Conservation (phyloP, 2,797 vertebrate species). For the Oryzias dopingdopingensis region DNA sequence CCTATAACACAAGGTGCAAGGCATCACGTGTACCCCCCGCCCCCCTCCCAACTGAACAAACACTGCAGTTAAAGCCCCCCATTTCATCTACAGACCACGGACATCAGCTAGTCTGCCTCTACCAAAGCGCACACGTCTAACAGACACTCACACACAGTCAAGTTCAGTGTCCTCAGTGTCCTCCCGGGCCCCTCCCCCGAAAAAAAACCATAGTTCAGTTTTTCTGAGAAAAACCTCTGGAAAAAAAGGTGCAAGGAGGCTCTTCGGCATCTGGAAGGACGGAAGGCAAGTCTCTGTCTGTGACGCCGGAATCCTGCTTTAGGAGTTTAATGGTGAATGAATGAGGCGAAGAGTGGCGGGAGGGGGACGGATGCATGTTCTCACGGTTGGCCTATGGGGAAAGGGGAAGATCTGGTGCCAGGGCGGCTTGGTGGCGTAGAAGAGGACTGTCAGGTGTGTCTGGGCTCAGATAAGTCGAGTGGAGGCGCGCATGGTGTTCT, state of each 20-base stretch:
- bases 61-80: constrained; percentile 53
- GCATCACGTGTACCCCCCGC: constrained; percentile 95
- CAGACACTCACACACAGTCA: constrained; percentile 48
- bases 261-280: constrained; percentile 18
- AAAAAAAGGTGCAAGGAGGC: constrained; percentile 54
- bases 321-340: constrained; percentile 40
- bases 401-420: constrained; percentile 47
- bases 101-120: constrained; percentile 92
- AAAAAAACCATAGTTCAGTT: constrained; percentile 50
- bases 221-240: constrained; percentile 37
- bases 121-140: constrained; percentile 72
- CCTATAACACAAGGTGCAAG: constrained; percentile 99
- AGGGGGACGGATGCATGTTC: constrained; percentile 50
- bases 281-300: constrained; percentile 29
- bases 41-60: constrained; percentile 36
- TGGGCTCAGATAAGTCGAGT: constrained; percentile 95
- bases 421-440: constrained; percentile 22
- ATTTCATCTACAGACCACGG: constrained; percentile 80
- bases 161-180: constrained; percentile 48
- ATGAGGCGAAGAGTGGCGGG: constrained; percentile 42
- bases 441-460: constrained; percentile 26
- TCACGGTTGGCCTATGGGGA: constrained; percentile 51
- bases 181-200: constrained; percentile 7
- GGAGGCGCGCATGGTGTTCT: constrained; percentile 98
- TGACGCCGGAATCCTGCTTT: constrained; percentile 35